Evolutionary conservation across 2,888 invertebrate species (phyloP).

Genomic region (Drosophila meridiana): DNA sequence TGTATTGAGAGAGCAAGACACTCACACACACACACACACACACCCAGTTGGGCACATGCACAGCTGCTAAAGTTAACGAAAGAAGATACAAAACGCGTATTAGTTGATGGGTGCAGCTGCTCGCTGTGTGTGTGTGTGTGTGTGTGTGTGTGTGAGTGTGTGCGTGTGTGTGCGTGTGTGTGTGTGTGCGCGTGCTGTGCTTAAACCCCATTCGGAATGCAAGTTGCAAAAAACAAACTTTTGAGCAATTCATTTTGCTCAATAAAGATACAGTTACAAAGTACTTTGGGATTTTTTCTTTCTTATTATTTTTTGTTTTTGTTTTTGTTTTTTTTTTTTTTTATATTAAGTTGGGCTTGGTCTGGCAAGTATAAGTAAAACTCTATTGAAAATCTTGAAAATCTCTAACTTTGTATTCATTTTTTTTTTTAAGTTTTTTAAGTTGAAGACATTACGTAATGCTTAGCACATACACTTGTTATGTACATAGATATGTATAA

Average conservation of each 20-base stretch:
- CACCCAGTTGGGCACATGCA: conserved; percentile 12
- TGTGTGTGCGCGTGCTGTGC: conserved; percentile 30
- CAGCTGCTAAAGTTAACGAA: conserved; percentile 35
- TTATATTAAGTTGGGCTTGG: not conserved
- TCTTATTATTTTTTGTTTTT: not conserved
- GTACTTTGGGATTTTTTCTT: conserved; percentile 9
- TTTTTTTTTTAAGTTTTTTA: conserved; percentile 5
- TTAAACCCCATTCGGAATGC: conserved; percentile 50
- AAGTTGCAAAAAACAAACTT: conserved; percentile 25
- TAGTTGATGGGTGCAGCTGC: conserved; percentile 29
- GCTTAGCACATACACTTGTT: conserved; percentile 67
- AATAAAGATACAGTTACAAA: conserved; percentile 27
- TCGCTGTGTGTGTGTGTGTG: conserved; percentile 10
- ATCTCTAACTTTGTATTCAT: conserved; percentile 23
- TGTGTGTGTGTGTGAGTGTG: not conserved
- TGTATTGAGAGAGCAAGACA: conserved; percentile 20
- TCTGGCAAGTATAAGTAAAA: conserved; percentile 1
- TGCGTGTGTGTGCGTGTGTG: not conserved
- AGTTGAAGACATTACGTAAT: conserved; percentile 68
- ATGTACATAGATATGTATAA: conserved; percentile 67
- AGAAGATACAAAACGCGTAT: conserved; percentile 41
- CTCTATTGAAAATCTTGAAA: conserved; percentile 18
- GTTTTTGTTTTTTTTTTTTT: not conserved
- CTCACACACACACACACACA: not conserved
- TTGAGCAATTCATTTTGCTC: conserved; percentile 43